Percentiles rank a stretch among this genome's conserved stretches.
phyloP scores from a whole-genome alignment of 2,888 invertebrate genomes.

The Unio pictorum region DNA sequence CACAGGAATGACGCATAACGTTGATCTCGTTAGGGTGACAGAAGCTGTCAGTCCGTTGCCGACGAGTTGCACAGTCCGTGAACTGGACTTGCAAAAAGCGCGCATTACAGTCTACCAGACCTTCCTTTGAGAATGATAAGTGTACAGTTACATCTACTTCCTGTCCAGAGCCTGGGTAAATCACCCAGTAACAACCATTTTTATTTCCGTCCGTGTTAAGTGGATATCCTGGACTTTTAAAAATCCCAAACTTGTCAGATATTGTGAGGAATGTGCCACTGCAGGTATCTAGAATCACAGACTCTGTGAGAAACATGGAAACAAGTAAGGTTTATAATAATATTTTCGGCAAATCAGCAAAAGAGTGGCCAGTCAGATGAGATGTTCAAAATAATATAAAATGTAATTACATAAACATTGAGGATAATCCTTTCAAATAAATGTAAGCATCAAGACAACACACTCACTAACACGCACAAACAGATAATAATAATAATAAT shows the following conservation, averaged over 20 bases:
- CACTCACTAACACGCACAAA: too few species aligned
- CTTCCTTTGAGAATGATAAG: constrained; percentile 34
- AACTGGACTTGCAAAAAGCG: constrained; percentile 40
- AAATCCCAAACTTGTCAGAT: constrained; percentile 34
- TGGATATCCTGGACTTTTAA: constrained; percentile 42
- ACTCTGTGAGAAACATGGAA: constrained; percentile 9
- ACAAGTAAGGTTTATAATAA: too few species aligned
- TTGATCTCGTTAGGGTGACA: constrained; percentile 36
- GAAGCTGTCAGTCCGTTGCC: constrained; percentile 27
- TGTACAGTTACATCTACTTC: constrained; percentile 34
- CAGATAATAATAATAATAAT: too few species aligned
- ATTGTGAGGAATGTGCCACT: constrained; percentile 26
- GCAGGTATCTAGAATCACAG: constrained; percentile 25
- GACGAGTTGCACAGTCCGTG: constrained; percentile 24
- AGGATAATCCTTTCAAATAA: too few species aligned
- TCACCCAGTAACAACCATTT: constrained; percentile 41
- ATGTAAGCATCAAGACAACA: too few species aligned
- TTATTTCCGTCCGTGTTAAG: constrained; percentile 35
- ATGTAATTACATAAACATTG: too few species aligned
- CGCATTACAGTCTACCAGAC: constrained; percentile 25
- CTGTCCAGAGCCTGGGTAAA: constrained; percentile 23
- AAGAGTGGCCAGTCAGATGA: too few species aligned
- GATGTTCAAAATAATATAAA: too few species aligned
- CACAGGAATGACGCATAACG: constrained; percentile 38
- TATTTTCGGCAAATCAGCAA: too few species aligned